A percentile compares a stretch with the other conserved stretches of the same genome.
Conservation (phyloP, 2,113 vertebrate genomes). For the Columba janthina region DNA sequence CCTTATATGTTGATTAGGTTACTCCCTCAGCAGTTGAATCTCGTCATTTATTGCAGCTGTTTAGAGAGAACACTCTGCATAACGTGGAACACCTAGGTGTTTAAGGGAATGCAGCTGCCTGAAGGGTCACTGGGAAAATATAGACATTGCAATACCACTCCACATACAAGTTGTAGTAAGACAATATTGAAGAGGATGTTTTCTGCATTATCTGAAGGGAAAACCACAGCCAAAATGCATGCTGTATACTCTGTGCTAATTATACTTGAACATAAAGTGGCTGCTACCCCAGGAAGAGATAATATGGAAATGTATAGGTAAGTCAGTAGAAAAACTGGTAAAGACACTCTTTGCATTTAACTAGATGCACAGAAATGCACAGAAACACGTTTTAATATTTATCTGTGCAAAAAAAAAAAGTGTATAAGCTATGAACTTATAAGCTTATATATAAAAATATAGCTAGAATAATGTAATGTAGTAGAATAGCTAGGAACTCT, state of each 20-base stretch:
- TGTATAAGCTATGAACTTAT: neutral
- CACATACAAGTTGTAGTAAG: neutral
- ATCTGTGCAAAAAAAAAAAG: neutral
- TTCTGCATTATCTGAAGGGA: neutral
- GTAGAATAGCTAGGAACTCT: neutral
- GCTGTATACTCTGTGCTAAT: neutral
- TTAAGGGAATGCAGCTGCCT: neutral
- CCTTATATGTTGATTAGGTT: conserved; percentile 42
- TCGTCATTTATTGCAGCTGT: neutral
- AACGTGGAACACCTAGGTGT: conserved; percentile 19
- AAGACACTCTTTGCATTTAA: neutral
- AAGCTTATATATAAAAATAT: too few relatives aligned
- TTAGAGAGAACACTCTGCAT: neutral
- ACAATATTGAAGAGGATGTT: neutral
- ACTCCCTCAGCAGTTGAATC: neutral
- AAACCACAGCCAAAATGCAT: neutral
- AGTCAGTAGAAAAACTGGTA: neutral
- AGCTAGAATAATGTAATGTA: neutral
- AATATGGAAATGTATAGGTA: neutral
- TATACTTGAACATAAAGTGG: accelerated
- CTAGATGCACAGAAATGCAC: neutral
- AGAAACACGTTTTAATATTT: neutral
- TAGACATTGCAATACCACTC: neutral
- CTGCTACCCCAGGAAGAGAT: neutral
- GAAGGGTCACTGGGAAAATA: neutral